Conservation (phyloP, 2,888 invertebrate species). For the Tortricodes alternella region DNA sequence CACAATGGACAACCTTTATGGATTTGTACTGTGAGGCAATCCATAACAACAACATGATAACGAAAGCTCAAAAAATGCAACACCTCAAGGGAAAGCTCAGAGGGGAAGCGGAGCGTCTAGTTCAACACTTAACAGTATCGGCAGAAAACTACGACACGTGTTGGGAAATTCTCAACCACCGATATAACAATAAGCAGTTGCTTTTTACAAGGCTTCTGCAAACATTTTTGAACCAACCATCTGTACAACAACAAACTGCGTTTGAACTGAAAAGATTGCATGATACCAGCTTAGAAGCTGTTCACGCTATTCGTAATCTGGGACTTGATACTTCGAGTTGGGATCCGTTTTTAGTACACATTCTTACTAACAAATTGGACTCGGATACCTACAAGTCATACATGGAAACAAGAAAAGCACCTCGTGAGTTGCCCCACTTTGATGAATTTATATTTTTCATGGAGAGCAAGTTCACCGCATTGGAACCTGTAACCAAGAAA, state of each 20-base stretch:
- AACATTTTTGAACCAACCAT: neutral
- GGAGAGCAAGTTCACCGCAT: too few species aligned
- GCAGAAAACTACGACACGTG: slow-evolving; percentile 34
- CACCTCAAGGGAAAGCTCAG: slow-evolving; percentile 32
- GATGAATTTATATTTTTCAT: neutral
- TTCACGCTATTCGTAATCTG: neutral
- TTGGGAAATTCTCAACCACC: slow-evolving; percentile 32
- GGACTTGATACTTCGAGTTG: neutral
- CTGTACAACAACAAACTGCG: neutral
- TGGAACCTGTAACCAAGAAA: neutral
- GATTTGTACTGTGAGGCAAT: slow-evolving; percentile 16
- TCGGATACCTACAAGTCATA: neutral
- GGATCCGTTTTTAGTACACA: neutral
- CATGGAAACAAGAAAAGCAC: neutral
- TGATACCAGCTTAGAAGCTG: neutral
- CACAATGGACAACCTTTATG: slow-evolving; percentile 16
- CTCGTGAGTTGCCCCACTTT: neutral
- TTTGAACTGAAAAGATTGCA: neutral
- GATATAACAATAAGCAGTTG: slow-evolving; percentile 32
- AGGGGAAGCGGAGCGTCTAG: slow-evolving; percentile 32
- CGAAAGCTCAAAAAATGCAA: slow-evolving; percentile 19
- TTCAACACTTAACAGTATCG: slow-evolving; percentile 32
- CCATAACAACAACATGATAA: slow-evolving; percentile 13
- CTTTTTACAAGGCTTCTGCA: slow-evolving; percentile 34
- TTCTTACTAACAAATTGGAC: neutral